Percentiles rank a stretch among this genome's conserved stretches.
Conservation (phyloP, 2,797 vertebrate species). For the Harpagifer antarcticus region DNA sequence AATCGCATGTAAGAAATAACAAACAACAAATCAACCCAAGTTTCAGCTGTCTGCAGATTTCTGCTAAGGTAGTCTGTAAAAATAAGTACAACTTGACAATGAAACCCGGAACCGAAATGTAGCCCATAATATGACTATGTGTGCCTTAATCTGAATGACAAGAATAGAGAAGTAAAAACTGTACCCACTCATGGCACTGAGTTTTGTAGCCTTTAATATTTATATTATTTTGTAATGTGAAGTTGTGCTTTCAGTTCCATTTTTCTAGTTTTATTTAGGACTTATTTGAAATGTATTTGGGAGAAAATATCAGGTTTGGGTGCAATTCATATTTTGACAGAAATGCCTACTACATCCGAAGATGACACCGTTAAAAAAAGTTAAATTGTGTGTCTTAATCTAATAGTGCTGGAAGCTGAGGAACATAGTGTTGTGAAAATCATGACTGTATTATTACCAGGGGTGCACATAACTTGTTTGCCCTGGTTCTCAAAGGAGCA, state of each 20-base stretch:
- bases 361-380: too few species aligned
- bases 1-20: conserved; percentile 59
- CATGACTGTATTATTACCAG: too few species aligned
- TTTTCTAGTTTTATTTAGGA: not conserved
- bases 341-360: too few species aligned
- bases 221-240: not conserved
- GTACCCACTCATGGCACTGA: not conserved
- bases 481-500: too few species aligned
- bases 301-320: too few species aligned
- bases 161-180: not conserved
- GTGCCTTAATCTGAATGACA: not conserved
- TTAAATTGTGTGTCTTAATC: too few species aligned
- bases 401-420: too few species aligned
- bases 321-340: too few species aligned
- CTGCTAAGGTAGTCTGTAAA: conserved; percentile 21
- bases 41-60: conserved; percentile 37
- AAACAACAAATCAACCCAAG: conserved; percentile 49
- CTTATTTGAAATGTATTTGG: too few species aligned
- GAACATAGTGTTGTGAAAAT: too few species aligned
- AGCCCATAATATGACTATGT: not conserved
- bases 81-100: conserved; percentile 19
- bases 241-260: not conserved
- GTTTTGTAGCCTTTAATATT: not conserved
- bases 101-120: conserved; percentile 3
- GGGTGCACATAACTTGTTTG: too few species aligned